phyloP scores from a whole-genome alignment of 2,797 vertebrate genomes.

The Rhinoraja longicauda region DNA sequence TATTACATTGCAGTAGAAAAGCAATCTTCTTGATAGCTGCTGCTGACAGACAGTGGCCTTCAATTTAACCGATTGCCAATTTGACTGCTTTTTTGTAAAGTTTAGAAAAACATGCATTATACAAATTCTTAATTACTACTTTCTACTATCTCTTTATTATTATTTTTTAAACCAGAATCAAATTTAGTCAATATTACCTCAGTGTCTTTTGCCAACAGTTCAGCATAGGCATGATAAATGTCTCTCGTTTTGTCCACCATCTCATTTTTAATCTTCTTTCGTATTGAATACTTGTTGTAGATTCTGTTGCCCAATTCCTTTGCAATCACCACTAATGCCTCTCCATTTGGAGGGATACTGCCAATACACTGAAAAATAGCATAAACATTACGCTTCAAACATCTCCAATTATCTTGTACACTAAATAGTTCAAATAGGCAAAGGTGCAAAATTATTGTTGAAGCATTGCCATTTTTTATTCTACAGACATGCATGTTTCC shows the following conservation, averaged over 20 bases:
- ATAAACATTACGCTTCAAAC: neutral
- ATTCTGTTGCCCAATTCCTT: constrained; percentile 65
- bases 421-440: neutral
- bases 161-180: neutral
- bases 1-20: neutral
- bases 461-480: neutral
- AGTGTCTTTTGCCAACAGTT: constrained; percentile 71
- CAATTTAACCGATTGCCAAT: neutral
- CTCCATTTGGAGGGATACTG: constrained; percentile 48
- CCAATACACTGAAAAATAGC: constrained; percentile 61
- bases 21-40: neutral
- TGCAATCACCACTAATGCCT: constrained; percentile 67
- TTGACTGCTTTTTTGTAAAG: neutral
- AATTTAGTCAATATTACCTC: constrained; percentile 57
- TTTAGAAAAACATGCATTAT: neutral
- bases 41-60: too few relatives aligned
- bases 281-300: constrained; percentile 63
- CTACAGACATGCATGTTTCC: neutral
- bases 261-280: constrained; percentile 57
- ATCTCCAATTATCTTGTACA: neutral
- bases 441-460: neutral
- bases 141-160: neutral
- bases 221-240: constrained; percentile 66
- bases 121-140: neutral
- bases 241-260: constrained; percentile 61